Percentiles rank a stretch among this genome's conserved stretches.
These are phyloP conservation scores for Prionace glauca DNA, from an alignment of 2,797 vertebrate species.

Conservation along the genomic window DNA sequence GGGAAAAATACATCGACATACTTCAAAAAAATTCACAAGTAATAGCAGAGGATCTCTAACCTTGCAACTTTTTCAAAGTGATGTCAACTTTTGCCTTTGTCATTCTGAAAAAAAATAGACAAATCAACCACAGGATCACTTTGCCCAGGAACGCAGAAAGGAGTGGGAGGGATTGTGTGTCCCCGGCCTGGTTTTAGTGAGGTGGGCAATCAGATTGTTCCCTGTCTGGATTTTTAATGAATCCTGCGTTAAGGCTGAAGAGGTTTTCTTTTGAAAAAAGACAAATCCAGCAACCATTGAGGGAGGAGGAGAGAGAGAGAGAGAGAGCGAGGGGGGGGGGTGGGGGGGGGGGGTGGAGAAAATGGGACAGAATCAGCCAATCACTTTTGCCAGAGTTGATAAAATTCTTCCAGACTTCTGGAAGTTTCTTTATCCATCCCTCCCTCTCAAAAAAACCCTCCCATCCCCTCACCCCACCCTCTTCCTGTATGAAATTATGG, in stretches of 20 bases:
- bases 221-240: neutral
- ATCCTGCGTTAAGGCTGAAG: neutral
- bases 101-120: constrained; percentile 97
- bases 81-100: constrained; percentile 83
- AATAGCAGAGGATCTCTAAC: constrained; percentile 49
- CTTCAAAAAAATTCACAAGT: neutral
- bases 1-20: neutral
- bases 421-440: neutral
- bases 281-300: neutral
- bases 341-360: neutral
- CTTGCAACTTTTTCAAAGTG: constrained; percentile 78
- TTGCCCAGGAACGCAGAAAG: neutral
- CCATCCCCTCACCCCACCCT: too few species aligned
- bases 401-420: neutral
- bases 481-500: neutral
- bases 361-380: neutral
- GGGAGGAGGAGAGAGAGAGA: too few species aligned
- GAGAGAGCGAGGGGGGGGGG: neutral
- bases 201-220: neutral
- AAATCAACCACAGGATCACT: constrained; percentile 53
- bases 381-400: neutral
- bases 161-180: neutral
- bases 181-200: neutral
- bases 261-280: neutral
- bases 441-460: neutral